A percentile compares a stretch with the other conserved stretches of the same genome.
These are phyloP conservation scores for Cromileptes altivelis DNA, from an alignment of 2,113 vertebrate species.

Conservation along the genomic window DNA sequence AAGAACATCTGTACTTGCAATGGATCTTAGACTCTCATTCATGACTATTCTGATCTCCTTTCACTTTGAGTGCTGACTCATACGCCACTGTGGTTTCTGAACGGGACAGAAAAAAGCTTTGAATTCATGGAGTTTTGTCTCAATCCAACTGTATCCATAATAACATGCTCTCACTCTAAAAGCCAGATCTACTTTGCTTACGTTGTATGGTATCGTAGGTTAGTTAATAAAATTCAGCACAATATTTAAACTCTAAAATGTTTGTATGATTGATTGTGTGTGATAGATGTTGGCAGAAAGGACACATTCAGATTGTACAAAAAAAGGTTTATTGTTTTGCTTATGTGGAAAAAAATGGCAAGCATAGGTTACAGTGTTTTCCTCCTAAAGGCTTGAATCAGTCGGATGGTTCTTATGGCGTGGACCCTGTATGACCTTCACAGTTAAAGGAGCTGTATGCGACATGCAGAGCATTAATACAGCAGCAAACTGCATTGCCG, in stretches of 20 bases:
- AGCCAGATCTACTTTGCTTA: slow-evolving; percentile 18
- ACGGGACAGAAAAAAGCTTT: background rate
- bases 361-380: slow-evolving; percentile 43
- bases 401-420: background rate
- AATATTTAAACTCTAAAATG: background rate
- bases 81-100: slow-evolving; percentile 25
- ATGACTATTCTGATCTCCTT: slow-evolving; percentile 2
- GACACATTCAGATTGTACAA: slow-evolving; percentile 28
- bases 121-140: slow-evolving; percentile 26
- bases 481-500: background rate
- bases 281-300: background rate
- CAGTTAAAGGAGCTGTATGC: no score
- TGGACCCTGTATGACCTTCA: background rate
- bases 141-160: slow-evolving; percentile 8
- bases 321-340: slow-evolving; percentile 53
- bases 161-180: background rate
- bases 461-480: background rate
- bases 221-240: slow-evolving; percentile 59
- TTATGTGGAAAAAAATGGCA: slow-evolving; percentile 41
- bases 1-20: slow-evolving; percentile 10
- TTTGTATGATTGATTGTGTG: background rate
- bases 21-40: background rate
- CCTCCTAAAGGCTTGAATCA: slow-evolving; percentile 11
- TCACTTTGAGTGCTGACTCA: slow-evolving; percentile 15
- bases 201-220: slow-evolving; percentile 53